Conservation (phyloP, 2,888 invertebrate genomes). For the Phaedon cochleariae region DNA sequence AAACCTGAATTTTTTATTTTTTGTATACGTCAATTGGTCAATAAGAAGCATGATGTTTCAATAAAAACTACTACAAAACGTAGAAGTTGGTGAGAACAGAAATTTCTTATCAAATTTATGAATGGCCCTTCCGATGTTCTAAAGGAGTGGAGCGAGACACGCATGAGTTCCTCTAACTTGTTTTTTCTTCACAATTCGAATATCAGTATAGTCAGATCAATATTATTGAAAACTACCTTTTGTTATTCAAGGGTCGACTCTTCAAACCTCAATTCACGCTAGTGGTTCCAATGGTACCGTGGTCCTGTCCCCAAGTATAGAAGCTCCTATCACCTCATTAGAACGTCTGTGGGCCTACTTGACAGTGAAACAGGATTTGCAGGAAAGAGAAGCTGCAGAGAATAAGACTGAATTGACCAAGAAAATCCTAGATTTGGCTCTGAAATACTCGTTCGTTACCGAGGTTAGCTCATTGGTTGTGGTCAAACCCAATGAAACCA, state of each 20-base stretch:
- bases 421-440: slow-evolving; percentile 66
- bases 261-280: background rate
- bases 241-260: slow-evolving; percentile 9
- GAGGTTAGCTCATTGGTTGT: slow-evolving; percentile 74
- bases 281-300: background rate
- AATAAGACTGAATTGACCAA: slow-evolving; percentile 55
- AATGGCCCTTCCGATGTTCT: too few relatives aligned
- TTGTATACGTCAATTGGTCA: too few relatives aligned
- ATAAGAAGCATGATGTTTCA: too few relatives aligned
- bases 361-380: slow-evolving; percentile 69
- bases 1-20: too few relatives aligned
- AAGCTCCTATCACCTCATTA: slow-evolving; percentile 44
- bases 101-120: too few relatives aligned
- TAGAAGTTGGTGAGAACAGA: too few relatives aligned
- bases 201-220: too few relatives aligned
- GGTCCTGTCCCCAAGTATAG: slow-evolving; percentile 37
- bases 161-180: too few relatives aligned
- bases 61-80: too few relatives aligned
- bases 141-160: too few relatives aligned
- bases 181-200: too few relatives aligned
- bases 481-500: slow-evolving; percentile 66
- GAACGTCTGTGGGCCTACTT: slow-evolving; percentile 70
- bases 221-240: too few relatives aligned
- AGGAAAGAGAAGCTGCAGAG: slow-evolving; percentile 55
- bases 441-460: slow-evolving; percentile 69